Percentiles rank a stretch among this genome's conserved stretches.
Conservation (phyloP, 2,888 invertebrate genomes). For the Melieria omissa region DNA sequence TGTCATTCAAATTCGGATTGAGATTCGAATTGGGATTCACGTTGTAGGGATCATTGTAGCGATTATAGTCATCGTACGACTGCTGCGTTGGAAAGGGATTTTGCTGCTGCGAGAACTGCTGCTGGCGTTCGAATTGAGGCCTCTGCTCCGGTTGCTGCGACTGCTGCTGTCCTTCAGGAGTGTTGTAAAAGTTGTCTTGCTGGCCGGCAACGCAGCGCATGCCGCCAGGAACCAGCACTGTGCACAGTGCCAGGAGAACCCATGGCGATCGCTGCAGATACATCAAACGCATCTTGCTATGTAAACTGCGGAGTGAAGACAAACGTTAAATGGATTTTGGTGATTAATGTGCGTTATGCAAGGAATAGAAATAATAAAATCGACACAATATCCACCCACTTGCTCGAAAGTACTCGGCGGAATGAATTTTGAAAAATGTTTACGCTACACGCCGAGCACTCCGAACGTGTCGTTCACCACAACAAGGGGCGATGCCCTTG, state of each 20-base stretch:
- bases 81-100: constrained; percentile 20
- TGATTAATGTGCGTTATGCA: no score
- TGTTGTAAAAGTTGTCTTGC: constrained; percentile 28
- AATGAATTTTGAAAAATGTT: background rate
- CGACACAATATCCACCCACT: constrained; percentile 9
- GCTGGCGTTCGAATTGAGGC: constrained; percentile 24
- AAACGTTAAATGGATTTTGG: background rate
- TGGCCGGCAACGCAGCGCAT: constrained; percentile 8
- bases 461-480: background rate
- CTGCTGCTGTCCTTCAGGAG: constrained; percentile 23
- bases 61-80: constrained; percentile 29
- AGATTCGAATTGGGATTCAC: constrained; percentile 31
- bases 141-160: constrained; percentile 15
- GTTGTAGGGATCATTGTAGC: constrained; percentile 43
- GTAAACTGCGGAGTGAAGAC: constrained; percentile 20
- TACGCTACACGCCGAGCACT: no score
- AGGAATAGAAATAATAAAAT: no score
- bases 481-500: background rate
- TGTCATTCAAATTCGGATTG: constrained; percentile 36
- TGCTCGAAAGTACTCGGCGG: background rate
- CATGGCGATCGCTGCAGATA: constrained; percentile 8
- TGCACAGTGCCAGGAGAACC: constrained; percentile 12
- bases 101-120: constrained; percentile 24
- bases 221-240: background rate
- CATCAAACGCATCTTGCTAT: constrained; percentile 1